Evolutionary conservation across 2,797 vertebrate genomes (phyloP), one percentile per base, ranked within the genome.

Genomic region (Brachyrhaphis roseni): DNA sequence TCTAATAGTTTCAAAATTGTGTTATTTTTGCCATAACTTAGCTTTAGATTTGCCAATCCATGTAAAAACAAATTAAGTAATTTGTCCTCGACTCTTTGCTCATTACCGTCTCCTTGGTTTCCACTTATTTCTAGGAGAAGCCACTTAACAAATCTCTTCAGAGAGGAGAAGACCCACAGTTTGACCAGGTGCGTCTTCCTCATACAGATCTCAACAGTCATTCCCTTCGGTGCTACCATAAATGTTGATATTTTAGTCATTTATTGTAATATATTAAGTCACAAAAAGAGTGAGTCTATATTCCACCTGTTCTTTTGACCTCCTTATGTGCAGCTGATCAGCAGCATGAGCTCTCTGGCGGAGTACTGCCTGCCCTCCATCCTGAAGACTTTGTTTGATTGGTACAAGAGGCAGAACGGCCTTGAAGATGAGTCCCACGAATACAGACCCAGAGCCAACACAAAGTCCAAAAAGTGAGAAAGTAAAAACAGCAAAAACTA

Each of bases 361-460:
- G 98, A 99, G 88, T 99, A 99, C 91, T 99, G 98, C 91, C 95
- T 99, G 28, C 98, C 98, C 4, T 99, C 98, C 62, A 98, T 99
- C 85, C 95, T 99, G 78, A 97, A 97, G 75, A 99, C 98, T 18
- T 94, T 99, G 81, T 99, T 99, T 84, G 98, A 99, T 91, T 99
- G 98, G 98, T 99, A 99, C 92, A 99, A 99, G 93, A 96, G 98
- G 79, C 98, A 99, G 92, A 99, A 99, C 5, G 98, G 98, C 86
- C 97, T 99, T 84, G 98, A 99, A 90, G 98, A 99, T 74, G 98
- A 99, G 91, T 99, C 98, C 45, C 98, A 99, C 41, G 98, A 99
- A 80, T 99, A 99, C 90, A 96, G 97, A 77, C 98, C 98, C 78
- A 96, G 98, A 86, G 97, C 98, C 88, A 99, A 97, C 95, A 98